Base-by-base conservation (phyloP, 2,797 vertebrate species). In the Pseudochromis fuscus region DNA sequence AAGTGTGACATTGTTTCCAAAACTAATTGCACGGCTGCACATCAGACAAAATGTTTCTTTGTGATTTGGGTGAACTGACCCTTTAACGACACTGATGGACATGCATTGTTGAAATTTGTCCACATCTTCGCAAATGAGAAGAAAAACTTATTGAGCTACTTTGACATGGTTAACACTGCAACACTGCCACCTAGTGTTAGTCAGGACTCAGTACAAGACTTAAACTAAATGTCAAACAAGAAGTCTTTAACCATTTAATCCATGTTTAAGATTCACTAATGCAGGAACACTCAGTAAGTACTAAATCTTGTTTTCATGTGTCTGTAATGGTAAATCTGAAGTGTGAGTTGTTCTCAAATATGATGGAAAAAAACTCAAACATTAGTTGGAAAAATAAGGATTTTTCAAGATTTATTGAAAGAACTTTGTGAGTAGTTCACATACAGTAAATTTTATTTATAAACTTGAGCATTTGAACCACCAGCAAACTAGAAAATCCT, bases 131-230 rank as follows among this genome's bases (percentile, higher is more conserved):
- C 18, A 42, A 42, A 42, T n/a, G 40, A 42, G 37, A 3, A 42
- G 35, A 2, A 35, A 60, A 28, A 18, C 9, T 37, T n/a, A 42
- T 8, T 42, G 7, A 42, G 7, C 18, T n/a, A 24, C 19, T 64
- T 57, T 62, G 42, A 33, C 9, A 12, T 55, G 25, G 77, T 25
- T 23, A 81, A 87, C 59, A 75, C 21, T 65, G 84, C 89, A 81
- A 87, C 59, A 75, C 21, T 65, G 84, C 89, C 85, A 77, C 63
- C 90, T 87, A 74, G 86, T 82, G 89, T 62, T 75, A 24, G 1
- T 44, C 13, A 49, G 5, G 21, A 23, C 25, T 63, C 30, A 53
- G 12, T 79, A 60, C 77, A 70, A 4, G 1, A 46, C 5, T 50
- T 11, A 11, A 11, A 21, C 11, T 45, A 45, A 44, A 19, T 21